phyloP scores from a whole-genome alignment of 30 jellyfish, hydroid and myxozoan genomes.

The Cassiopea xamachana region DNA sequence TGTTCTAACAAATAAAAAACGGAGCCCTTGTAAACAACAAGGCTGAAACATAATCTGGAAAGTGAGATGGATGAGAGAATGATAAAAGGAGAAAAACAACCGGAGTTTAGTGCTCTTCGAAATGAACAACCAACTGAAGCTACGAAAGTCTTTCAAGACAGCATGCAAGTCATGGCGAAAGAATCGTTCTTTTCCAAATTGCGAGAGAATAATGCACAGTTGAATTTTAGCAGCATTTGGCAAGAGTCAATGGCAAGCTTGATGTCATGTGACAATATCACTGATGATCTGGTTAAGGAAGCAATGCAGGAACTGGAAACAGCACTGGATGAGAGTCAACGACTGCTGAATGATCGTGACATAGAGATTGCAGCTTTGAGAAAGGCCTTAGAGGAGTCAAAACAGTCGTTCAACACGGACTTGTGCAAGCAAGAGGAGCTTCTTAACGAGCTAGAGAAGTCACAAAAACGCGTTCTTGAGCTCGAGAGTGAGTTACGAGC shows the following conservation, averaged over 20 bases:
- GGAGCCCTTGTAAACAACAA: not conserved
- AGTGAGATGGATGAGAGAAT: not conserved
- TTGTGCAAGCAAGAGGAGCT: slow-evolving; percentile 64
- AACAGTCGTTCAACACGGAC: slow-evolving; percentile 31
- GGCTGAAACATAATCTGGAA: not conserved
- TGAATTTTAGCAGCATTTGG: slow-evolving; percentile 80
- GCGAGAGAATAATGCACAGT: slow-evolving; percentile 29
- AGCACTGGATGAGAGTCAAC: slow-evolving; percentile 89
- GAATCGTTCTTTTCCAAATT: slow-evolving; percentile 30
- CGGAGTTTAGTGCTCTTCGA: not conserved
- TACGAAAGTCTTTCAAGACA: slow-evolving; percentile 43
- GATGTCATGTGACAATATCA: slow-evolving; percentile 91
- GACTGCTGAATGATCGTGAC: slow-evolving; percentile 81
- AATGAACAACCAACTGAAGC: slow-evolving; percentile 32
- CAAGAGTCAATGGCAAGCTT: slow-evolving; percentile 78
- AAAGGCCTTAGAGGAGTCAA: slow-evolving; percentile 49
- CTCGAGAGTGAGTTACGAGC: slow-evolving; percentile 73
- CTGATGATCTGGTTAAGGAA: slow-evolving; percentile 87
- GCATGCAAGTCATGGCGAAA: slow-evolving; percentile 39
- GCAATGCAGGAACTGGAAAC: slow-evolving; percentile 89
- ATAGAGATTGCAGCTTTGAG: slow-evolving; percentile 76
- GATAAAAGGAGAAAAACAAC: not conserved
- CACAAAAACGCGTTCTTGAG: slow-evolving; percentile 71
- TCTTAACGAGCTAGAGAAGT: slow-evolving; percentile 72
- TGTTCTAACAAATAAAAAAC: not conserved